Evolutionary conservation across 2,113 vertebrate species (phyloP).

Genomic region (Malurus elegans): DNA sequence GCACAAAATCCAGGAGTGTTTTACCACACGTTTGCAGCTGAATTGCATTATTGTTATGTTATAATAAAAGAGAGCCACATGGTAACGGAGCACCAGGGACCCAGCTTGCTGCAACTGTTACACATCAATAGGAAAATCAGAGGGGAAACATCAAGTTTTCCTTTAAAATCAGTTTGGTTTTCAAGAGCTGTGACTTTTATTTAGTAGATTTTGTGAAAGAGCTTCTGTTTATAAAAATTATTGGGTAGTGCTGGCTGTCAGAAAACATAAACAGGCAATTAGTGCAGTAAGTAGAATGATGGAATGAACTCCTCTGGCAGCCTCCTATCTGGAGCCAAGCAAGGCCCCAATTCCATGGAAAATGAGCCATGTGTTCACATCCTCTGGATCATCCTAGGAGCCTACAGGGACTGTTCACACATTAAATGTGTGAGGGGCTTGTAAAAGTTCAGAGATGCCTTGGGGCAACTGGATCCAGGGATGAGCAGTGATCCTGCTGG

Average conservation of each 20-base stretch:
- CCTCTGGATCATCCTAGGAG: neutral
- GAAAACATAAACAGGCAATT: constrained; percentile 64
- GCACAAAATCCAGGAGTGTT: constrained; percentile 36
- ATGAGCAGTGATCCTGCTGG: accelerated
- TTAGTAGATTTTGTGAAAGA: constrained; percentile 21
- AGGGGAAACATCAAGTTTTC: constrained; percentile 21
- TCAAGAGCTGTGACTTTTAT: constrained; percentile 34
- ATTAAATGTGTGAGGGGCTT: neutral
- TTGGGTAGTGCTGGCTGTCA: constrained; percentile 52
- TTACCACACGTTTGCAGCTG: constrained; percentile 37
- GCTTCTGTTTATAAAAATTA: constrained; percentile 61
- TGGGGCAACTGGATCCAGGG: neutral
- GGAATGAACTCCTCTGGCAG: constrained; percentile 28
- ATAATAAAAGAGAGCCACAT: constrained; percentile 53
- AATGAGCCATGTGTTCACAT: neutral
- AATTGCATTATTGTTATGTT: constrained; percentile 50
- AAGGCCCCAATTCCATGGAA: neutral
- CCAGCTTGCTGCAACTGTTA: constrained; percentile 2
- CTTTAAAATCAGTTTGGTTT: constrained; percentile 39
- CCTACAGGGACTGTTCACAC: neutral
- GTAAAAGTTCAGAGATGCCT: neutral
- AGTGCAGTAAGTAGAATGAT: neutral
- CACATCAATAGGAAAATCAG: constrained; percentile 6
- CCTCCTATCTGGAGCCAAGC: neutral
- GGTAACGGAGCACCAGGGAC: constrained; percentile 27